phyloP scores from a whole-genome alignment of 2,113 vertebrate genomes.

The Limanda limanda region DNA sequence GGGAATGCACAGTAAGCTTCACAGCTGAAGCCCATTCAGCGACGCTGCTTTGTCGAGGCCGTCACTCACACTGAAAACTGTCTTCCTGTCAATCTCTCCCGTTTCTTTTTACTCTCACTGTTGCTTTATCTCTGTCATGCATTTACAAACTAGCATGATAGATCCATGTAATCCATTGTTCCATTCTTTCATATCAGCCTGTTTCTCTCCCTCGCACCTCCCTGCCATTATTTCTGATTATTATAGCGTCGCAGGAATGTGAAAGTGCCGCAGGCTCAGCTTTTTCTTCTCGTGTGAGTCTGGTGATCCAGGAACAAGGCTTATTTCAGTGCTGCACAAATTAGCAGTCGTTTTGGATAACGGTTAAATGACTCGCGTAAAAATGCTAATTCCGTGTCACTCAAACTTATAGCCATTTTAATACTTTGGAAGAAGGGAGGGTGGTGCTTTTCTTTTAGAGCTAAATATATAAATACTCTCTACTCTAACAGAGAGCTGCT shows the following conservation, averaged over 20 bases:
- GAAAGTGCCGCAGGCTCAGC: slow-evolving; percentile 7
- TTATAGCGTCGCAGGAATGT: slow-evolving; percentile 35
- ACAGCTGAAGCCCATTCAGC: slow-evolving; percentile 31
- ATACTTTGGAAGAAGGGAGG: slow-evolving; percentile 26
- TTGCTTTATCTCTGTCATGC: slow-evolving; percentile 49
- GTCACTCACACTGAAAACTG: slow-evolving; percentile 31
- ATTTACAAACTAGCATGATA: slow-evolving; percentile 50
- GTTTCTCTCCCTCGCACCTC: slow-evolving; percentile 25
- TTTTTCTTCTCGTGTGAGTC: not conserved
- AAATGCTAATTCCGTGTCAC: slow-evolving; percentile 57
- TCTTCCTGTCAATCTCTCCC: slow-evolving; percentile 51
- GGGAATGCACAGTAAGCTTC: slow-evolving; percentile 5
- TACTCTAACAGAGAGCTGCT: slow-evolving; percentile 25
- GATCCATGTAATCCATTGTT: slow-evolving; percentile 49
- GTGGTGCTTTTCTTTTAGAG: slow-evolving; percentile 22
- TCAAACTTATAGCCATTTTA: slow-evolving; percentile 48
- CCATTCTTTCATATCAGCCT: slow-evolving; percentile 52
- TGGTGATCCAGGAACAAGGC: slow-evolving; percentile 25
- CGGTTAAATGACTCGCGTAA: slow-evolving; percentile 50
- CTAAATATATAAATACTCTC: slow-evolving; percentile 18
- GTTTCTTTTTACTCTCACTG: slow-evolving; percentile 5
- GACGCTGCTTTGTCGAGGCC: slow-evolving; percentile 11
- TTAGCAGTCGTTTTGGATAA: slow-evolving; percentile 31
- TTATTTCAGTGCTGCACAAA: slow-evolving; percentile 19
- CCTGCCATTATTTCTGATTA: slow-evolving; percentile 52